Base-by-base conservation (phyloP, 2,113 vertebrate genomes). In the Climacteris rufus region DNA sequence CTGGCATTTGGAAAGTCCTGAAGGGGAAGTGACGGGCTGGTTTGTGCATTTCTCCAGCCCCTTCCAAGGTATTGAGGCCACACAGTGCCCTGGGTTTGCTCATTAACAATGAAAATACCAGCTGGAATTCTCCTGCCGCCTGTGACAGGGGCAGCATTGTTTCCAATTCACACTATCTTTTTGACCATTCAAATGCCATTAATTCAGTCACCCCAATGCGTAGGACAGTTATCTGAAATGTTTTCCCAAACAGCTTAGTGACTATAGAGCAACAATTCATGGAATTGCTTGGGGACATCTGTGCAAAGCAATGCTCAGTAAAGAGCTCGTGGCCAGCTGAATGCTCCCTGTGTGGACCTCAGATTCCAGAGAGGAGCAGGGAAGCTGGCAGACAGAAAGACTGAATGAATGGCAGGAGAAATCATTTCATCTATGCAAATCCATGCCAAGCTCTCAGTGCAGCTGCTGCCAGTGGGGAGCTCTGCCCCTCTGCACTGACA, bases 181-280 rank as follows among this genome's bases (percentile, higher is more conserved):
- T 97, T 97, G 97, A 98, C 98, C 96, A 96, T 98, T 97, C 98
- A 98, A 98, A 99, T 98, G 98, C 98, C 98, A 98, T 94, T 97
- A 98, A 98, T 98, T 99, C 98, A 98, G 97, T 97, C 96, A 97
- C 97, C 97, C 97, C 97, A 96, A 79, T 97, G 98, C 98, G 98
- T 99, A 98, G 99, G 99, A 98, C 98, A 98, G 96, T 96, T 98
- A 98, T 98, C 98, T 97, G 97, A 98, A 98, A 98, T 98, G 97
- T 98, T 98, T 98, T 98, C 98, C 98, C 98, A 97, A 97, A 98
- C 98, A 97, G 97, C 98, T 98, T 96, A 40, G 89, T 96, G 96
- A 97, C 97, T 98, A 99, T 98, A 99, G 98, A 98, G 98, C 98
- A 92, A 96, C 98, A 98, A 99, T 99, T 99, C 98, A 99, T 98